Percentiles rank a stretch among this genome's conserved stretches.
Evolutionary conservation across 2,113 vertebrate species (phyloP).

Genomic region (Zosterops japonicus): DNA sequence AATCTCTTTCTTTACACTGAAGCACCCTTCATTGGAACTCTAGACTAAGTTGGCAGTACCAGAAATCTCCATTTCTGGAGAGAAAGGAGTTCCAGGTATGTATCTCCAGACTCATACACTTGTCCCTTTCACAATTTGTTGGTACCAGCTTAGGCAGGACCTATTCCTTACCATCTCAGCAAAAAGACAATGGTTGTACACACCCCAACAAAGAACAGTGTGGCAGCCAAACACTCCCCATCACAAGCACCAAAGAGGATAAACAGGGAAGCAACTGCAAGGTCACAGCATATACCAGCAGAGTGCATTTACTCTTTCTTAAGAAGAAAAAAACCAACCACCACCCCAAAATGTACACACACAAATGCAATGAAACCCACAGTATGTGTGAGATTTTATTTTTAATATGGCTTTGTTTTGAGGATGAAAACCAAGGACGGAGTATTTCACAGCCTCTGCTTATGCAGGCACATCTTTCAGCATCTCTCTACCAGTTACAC

Average conservation of each 20-base stretch:
- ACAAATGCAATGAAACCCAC: not conserved
- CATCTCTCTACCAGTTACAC: not conserved
- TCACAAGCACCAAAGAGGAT: not conserved
- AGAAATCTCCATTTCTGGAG: not conserved
- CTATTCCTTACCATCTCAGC: not conserved
- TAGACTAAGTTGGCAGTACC: not conserved
- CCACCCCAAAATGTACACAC: not conserved
- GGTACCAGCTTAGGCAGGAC: fast-evolving
- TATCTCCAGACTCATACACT: not conserved
- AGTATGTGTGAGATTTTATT: not conserved
- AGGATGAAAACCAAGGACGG: not conserved
- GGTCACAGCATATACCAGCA: not conserved
- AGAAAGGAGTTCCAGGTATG: not conserved
- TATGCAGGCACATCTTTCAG: not conserved
- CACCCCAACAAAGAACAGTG: not conserved
- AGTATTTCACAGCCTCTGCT: not conserved
- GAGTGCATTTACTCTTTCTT: not conserved
- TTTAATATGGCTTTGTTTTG: not conserved
- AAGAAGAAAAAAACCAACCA: not conserved
- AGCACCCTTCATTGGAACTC: not conserved
- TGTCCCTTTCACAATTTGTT: not conserved
- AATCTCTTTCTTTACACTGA: not conserved
- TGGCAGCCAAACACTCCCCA: not conserved
- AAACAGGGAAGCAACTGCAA: not conserved
- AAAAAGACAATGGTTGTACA: not conserved